Conservation (phyloP, 2,113 vertebrate species). For the Sceloporus tristichus region DNA sequence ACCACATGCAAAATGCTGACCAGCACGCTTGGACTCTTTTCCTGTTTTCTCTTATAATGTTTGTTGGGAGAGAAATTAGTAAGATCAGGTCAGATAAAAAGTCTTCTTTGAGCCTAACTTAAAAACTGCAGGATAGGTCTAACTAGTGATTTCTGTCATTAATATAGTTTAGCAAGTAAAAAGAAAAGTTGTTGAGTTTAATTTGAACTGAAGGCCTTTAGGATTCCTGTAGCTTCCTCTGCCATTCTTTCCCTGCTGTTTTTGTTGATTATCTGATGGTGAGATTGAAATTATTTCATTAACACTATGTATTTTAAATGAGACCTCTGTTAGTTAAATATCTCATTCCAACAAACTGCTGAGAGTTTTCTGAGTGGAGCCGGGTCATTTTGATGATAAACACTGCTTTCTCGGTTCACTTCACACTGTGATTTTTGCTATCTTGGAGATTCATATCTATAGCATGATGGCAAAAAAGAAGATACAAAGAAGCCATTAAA, state of each 20-base stretch:
- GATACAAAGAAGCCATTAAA: slow-evolving; percentile 47
- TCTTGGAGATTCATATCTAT: slow-evolving; percentile 44
- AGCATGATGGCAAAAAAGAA: slow-evolving; percentile 43
- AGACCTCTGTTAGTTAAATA: slow-evolving; percentile 25
- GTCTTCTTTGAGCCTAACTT: background rate
- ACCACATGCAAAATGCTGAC: background rate
- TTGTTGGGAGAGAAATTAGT: background rate
- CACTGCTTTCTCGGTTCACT: slow-evolving; percentile 18
- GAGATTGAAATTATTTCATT: slow-evolving; percentile 60
- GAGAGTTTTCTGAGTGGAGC: slow-evolving; percentile 46
- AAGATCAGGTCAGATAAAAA: background rate
- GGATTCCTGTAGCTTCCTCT: slow-evolving; percentile 34
- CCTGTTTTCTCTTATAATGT: background rate
- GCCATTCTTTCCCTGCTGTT: slow-evolving; percentile 43
- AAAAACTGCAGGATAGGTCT: background rate
- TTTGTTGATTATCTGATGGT: slow-evolving; percentile 51
- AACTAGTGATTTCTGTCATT: background rate
- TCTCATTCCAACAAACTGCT: slow-evolving; percentile 48
- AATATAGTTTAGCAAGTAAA: slow-evolving; percentile 48
- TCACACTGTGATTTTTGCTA: slow-evolving; percentile 29
- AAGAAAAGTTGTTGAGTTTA: slow-evolving; percentile 52
- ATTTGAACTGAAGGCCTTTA: slow-evolving; percentile 36
- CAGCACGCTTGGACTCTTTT: background rate
- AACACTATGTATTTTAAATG: slow-evolving; percentile 57
- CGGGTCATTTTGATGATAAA: slow-evolving; percentile 48